Evolutionary conservation across 2,888 invertebrate genomes (phyloP), one percentile per base, ranked within the genome.

Genomic region (Tipula lateralis): DNA sequence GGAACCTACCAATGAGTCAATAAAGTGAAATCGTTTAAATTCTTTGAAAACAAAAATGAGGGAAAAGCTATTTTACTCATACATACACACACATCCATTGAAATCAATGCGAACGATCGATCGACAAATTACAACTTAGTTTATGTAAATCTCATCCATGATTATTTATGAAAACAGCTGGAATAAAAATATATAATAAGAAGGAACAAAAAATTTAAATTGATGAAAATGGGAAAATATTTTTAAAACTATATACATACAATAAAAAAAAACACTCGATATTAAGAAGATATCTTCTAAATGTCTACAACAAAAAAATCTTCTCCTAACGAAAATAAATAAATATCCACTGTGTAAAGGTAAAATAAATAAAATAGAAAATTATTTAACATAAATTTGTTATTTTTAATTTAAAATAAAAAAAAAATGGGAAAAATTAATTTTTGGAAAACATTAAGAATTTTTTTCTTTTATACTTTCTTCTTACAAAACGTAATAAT

Each of bases 361-460:
- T 66, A 66, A 66, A 66, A 66, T 66, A 66, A 66, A 66, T 66
- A 66, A 66, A 66, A 66, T 66, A 9, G 66, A 66, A 66, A 66
- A 66, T 66, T 66, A 66, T 66, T 7, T 66, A 66, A 66, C 66
- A 66, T 24, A 66, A 66, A 66, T 66, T 66, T 66, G 66, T 66
- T 66, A 66, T 66, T 66, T 66, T 66, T 66, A 66, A 66, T 66
- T 66, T 66, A 66, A 66, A 66, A 66, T 66, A 24, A 66, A 66
- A 50, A 24, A 66, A 66, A 44, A 66, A 24, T 12, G 66, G 24
- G 66, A 50, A 66, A 24, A 66, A 24, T 66, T 66, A 66, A 12
- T 66, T 66, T 66, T 66, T 24, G 66, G 66, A 66, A 66, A 66
- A 24, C 66, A 66, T 66, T 66, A 66, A 24, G 24, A 66, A 24